Percentiles rank a stretch among this genome's conserved stretches.
Evolutionary conservation across 2,888 invertebrate species (phyloP).

Genomic region (Actias luna): DNA sequence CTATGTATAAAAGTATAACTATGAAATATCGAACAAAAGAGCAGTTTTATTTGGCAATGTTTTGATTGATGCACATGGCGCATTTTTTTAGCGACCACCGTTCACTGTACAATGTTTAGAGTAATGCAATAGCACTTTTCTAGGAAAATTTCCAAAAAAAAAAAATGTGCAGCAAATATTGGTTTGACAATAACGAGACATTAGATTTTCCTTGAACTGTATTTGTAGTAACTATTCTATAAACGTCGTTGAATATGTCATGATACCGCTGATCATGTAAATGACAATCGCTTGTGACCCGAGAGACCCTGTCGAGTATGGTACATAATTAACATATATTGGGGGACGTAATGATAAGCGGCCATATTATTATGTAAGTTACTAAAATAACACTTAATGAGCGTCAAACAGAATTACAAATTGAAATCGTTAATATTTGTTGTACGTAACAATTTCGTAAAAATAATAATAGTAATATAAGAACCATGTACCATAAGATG

Average conservation of each 20-base stretch:
- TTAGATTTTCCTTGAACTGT: neutral
- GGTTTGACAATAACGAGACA: too few relatives aligned
- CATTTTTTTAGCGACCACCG: too few relatives aligned
- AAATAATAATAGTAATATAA: neutral
- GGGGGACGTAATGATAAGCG: neutral
- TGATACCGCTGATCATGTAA: neutral
- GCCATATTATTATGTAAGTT: neutral
- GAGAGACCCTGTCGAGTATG: neutral
- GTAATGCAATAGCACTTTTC: too few relatives aligned
- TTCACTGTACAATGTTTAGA: too few relatives aligned
- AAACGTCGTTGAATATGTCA: neutral
- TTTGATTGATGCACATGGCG: too few relatives aligned
- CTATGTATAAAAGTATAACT: too few relatives aligned
- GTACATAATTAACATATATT: neutral
- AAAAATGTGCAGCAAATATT: too few relatives aligned
- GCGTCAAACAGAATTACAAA: neutral
- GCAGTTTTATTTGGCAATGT: too few relatives aligned
- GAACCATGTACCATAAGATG: neutral
- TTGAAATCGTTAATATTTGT: neutral
- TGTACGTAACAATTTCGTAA: neutral
- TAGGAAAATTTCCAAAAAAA: too few relatives aligned
- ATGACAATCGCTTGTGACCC: neutral
- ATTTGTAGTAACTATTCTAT: neutral
- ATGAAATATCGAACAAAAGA: too few relatives aligned
- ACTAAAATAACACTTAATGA: neutral